A percentile compares a stretch with the other conserved stretches of the same genome.
These are phyloP conservation scores for Leptodactylus fallax DNA, from an alignment of 2,797 vertebrate genomes.

Conservation along the genomic window DNA sequence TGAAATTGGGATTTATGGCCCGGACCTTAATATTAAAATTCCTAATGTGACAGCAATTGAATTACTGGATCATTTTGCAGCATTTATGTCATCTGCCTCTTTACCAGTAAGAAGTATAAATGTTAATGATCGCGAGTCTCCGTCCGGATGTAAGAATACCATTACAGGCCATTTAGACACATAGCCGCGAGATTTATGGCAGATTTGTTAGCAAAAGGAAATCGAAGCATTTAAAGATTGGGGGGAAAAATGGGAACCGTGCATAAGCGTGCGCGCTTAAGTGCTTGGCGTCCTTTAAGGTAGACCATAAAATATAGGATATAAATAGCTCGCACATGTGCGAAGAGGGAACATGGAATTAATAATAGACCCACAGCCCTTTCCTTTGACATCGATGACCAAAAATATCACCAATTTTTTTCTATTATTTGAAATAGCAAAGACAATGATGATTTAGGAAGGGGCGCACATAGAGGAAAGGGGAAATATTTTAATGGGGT, in stretches of 20 bases:
- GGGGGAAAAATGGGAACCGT: constrained; percentile 8
- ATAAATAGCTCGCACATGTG: background rate
- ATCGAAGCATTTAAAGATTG: constrained; percentile 59
- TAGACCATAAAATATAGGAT: constrained; percentile 15
- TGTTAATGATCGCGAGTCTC: constrained; percentile 65
- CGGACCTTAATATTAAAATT: constrained; percentile 69
- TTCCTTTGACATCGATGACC: too few relatives aligned
- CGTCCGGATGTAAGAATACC: constrained; percentile 59
- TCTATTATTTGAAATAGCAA: too few relatives aligned
- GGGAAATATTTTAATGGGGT: too few relatives aligned
- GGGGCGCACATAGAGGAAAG: too few relatives aligned
- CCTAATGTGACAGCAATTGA: constrained; percentile 69
- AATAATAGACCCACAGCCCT: too few relatives aligned
- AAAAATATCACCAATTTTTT: too few relatives aligned
- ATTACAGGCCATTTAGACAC: constrained; percentile 56
- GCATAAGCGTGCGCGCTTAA: constrained; percentile 42
- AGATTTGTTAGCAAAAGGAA: constrained; percentile 59
- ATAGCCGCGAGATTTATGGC: constrained; percentile 62
- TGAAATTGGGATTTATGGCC: constrained; percentile 74
- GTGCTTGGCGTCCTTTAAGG: constrained; percentile 35
- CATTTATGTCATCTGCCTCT: constrained; percentile 61
- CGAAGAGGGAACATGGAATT: background rate
- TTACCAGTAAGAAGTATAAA: constrained; percentile 65
- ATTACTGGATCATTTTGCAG: constrained; percentile 66
- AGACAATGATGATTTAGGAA: too few relatives aligned